Evolutionary conservation across 2,797 vertebrate genomes (phyloP), one percentile per base, ranked within the genome.

Genomic region (Tympanoctomys barrerae): DNA sequence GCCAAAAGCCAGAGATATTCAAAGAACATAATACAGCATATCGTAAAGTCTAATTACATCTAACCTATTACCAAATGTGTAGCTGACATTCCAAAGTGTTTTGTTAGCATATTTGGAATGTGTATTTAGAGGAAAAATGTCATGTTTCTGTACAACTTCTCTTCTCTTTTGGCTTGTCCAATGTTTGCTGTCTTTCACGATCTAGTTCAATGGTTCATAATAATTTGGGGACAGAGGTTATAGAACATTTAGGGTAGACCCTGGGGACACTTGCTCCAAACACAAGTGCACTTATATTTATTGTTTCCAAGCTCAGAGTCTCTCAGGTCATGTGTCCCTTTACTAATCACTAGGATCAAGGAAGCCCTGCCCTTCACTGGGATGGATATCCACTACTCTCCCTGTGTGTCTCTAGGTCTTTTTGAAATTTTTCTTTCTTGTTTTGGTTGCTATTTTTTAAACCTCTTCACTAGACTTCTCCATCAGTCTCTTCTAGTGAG

Each of bases 41-140:
- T 95, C 89, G 94, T 89, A 78, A 91, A 94, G 31, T 95, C 49
- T 95, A 94, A 95, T 97, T 86, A 77, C 62, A 90, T 90, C 26
- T 88, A 19, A 93, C 93, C 66, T 81, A 24, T 94, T 80, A 91
- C 33, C 42, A 94, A 94, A 87, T 9, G 28, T n/a, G 31, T 83
- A 79, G 39, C 49, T 64, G 28, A 33, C 36, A 33, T 92, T 84
- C 33, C 49, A 80, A 93, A 89, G 57, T 94, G 22, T 88, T 96
- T 96, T 85, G 68, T n/a, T 92, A 73, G 66, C 90, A 36, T 70
- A 75, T 81, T 94, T 68, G 49, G 94, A 93, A 86, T 91, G 46
- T 81, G 22, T 36, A 57, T 86, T 77, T 90, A 88, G 21, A 71
- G 68, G 78, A 87, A 39, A 39, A 68, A 95, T 77, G 3, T 84